phyloP scores from a whole-genome alignment of 2,113 vertebrate species.

The Spizaetus ornatus region DNA sequence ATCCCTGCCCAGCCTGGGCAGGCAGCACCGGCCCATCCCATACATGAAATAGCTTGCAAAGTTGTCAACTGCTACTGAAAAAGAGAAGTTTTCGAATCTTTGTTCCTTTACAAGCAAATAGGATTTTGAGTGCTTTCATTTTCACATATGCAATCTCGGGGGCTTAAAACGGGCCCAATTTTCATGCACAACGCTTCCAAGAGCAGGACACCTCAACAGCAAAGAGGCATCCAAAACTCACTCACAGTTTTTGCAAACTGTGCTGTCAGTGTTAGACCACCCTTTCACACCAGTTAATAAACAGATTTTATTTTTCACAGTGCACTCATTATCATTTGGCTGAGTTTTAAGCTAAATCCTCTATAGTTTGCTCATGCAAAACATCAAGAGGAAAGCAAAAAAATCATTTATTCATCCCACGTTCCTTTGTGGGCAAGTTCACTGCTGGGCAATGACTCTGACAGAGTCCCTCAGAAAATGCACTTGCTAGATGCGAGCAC shows the following conservation, averaged over 20 bases:
- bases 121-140: background rate
- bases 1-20: background rate
- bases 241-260: background rate
- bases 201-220: background rate
- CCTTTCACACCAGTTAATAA: background rate
- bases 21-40: background rate
- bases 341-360: background rate
- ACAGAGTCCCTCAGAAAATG: background rate
- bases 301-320: background rate
- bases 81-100: background rate
- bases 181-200: background rate
- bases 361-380: background rate
- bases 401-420: background rate
- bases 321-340: background rate
- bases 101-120: background rate
- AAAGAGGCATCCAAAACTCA: background rate
- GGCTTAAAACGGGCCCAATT: background rate
- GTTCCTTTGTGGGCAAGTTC: background rate
- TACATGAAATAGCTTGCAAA: background rate
- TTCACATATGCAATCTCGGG: background rate
- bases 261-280: background rate
- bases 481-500: background rate
- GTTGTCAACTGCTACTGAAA: background rate
- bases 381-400: background rate
- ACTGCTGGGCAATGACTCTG: background rate